These are phyloP conservation scores for Acomys russatus DNA, from an alignment of 2,797 vertebrate genomes.

Conservation along the genomic window DNA sequence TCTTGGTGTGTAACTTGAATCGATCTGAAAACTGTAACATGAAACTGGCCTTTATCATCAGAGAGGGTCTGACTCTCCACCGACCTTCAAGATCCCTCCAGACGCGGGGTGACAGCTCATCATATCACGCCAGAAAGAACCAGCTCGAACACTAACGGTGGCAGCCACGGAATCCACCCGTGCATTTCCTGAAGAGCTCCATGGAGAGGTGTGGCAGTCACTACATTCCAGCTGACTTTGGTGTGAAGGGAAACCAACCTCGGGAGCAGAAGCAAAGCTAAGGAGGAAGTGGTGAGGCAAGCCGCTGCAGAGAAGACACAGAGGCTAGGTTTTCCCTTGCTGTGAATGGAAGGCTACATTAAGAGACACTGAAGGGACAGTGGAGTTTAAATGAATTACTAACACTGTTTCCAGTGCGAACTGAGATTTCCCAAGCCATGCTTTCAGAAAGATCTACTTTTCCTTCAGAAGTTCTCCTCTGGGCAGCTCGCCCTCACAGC, in stretches of 20 bases:
- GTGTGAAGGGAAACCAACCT: neutral
- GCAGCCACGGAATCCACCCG: neutral
- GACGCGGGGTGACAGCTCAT: neutral
- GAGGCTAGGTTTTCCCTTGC: neutral
- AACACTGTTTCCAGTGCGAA: neutral
- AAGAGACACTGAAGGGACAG: neutral
- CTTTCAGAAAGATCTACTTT: neutral
- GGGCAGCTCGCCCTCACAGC: neutral
- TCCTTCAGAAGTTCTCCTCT: neutral
- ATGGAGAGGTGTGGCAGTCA: neutral
- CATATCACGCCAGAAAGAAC: too few relatives aligned
- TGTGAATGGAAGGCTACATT: neutral
- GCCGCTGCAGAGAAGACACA: neutral
- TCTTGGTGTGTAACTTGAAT: neutral
- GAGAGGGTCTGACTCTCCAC: neutral
- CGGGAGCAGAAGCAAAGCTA: neutral
- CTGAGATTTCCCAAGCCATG: neutral
- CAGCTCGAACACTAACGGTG: neutral
- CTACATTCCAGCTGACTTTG: neutral
- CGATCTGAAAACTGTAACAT: constrained; percentile 26
- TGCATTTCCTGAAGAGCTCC: neutral
- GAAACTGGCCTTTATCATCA: constrained; percentile 33
- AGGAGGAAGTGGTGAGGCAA: neutral
- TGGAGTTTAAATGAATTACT: neutral
- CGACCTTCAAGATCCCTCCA: neutral